A percentile compares a stretch with the other conserved stretches of the same genome.
phyloP scores from a whole-genome alignment of 2,797 vertebrate genomes.

The Lagorchestes hirsutus region DNA sequence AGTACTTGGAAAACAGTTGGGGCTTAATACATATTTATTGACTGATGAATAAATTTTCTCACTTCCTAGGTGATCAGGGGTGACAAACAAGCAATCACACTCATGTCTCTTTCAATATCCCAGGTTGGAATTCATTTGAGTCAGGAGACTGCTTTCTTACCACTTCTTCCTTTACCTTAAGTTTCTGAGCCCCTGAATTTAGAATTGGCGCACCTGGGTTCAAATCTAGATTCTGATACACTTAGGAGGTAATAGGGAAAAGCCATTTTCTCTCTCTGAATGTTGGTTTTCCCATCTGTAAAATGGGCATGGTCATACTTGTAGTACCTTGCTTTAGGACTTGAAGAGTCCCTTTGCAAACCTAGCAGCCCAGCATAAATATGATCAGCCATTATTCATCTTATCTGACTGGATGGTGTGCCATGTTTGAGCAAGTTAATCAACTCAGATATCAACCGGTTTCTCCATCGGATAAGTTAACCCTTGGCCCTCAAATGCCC shows the following conservation, averaged over 20 bases:
- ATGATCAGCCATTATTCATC: background rate
- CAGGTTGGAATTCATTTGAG: background rate
- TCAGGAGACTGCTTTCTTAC: background rate
- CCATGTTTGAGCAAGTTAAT: background rate
- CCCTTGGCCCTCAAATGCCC: constrained; percentile 3
- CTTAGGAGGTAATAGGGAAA: background rate
- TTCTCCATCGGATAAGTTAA: background rate
- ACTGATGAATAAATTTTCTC: background rate
- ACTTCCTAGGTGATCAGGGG: background rate
- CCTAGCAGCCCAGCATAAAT: background rate
- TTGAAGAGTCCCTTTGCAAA: background rate
- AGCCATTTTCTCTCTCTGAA: background rate
- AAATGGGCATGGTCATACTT: background rate
- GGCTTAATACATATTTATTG: background rate
- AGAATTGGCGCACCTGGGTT: background rate
- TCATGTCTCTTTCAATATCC: background rate
- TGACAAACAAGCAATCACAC: background rate
- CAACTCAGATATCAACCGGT: background rate
- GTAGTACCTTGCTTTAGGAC: background rate
- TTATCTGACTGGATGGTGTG: background rate
- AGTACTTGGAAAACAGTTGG: background rate
- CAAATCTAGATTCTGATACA: background rate
- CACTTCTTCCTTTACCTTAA: background rate
- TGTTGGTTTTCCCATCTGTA: background rate
- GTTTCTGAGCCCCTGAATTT: background rate